These are phyloP conservation scores for Bufo bufo DNA, from an alignment of 2,113 vertebrate genomes.

Conservation along the genomic window DNA sequence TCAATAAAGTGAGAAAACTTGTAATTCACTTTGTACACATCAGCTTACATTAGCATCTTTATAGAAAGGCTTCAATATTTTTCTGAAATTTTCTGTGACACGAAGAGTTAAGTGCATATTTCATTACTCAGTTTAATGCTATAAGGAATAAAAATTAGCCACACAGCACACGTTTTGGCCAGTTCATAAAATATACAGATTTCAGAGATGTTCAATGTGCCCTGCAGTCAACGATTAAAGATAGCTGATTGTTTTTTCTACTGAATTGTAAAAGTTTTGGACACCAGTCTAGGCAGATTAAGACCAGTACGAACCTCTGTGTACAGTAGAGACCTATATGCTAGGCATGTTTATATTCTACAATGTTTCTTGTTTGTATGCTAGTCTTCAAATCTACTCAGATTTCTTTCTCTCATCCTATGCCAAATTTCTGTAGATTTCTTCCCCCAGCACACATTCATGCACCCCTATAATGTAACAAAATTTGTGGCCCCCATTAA, in stretches of 20 bases:
- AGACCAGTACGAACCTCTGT: not conserved
- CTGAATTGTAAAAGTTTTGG: constrained; percentile 62
- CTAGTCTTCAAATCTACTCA: not conserved
- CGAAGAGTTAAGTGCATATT: constrained; percentile 68
- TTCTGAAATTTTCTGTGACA: constrained; percentile 61
- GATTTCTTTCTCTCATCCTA: too few species aligned
- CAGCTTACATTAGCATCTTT: too few species aligned
- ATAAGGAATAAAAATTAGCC: constrained; percentile 71
- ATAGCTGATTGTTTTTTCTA: constrained; percentile 70
- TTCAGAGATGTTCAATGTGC: constrained; percentile 82
- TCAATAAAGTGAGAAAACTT: not conserved
- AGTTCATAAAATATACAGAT: constrained; percentile 89
- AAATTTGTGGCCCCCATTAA: too few species aligned
- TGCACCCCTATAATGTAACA: too few species aligned
- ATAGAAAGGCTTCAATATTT: constrained; percentile 41
- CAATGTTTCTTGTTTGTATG: not conserved
- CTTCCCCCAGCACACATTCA: too few species aligned
- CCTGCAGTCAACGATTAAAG: constrained; percentile 83
- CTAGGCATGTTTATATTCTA: not conserved
- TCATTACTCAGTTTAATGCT: constrained; percentile 69
- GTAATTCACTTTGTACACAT: too few species aligned
- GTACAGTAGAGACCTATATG: not conserved
- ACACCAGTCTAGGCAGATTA: not conserved
- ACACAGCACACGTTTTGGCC: constrained; percentile 72
- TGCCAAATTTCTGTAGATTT: too few species aligned